Percentiles rank a stretch among this genome's conserved stretches.
phyloP scores from a whole-genome alignment of 2,797 vertebrate genomes.

The Peromyscus eremicus region DNA sequence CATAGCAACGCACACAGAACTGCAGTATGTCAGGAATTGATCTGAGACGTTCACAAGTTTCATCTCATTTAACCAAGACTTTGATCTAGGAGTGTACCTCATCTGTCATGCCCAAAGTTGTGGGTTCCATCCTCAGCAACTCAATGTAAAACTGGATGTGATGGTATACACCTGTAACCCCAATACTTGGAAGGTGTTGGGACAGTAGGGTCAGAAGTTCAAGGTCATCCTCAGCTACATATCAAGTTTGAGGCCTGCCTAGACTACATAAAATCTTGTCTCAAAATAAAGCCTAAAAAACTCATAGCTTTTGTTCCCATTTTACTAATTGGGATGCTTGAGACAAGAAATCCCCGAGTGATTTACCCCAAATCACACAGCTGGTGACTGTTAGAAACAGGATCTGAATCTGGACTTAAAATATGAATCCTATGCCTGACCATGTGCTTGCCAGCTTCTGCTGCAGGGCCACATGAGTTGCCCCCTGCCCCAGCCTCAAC shows the following conservation, averaged over 20 bases:
- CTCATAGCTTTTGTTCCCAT: not conserved
- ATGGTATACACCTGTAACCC: not conserved
- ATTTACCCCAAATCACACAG: not conserved
- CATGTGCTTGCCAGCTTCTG: not conserved
- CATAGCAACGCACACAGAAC: fast-evolving
- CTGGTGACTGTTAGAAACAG: not conserved
- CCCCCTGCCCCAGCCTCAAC: not conserved
- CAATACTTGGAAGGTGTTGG: not conserved
- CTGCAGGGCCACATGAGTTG: too few relatives aligned
- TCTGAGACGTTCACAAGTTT: too few relatives aligned
- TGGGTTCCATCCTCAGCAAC: not conserved
- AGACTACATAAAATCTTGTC: not conserved
- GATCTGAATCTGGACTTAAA: not conserved
- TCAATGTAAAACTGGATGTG: not conserved
- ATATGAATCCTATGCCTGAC: not conserved
- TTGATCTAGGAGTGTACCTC: not conserved
- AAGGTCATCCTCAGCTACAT: not conserved
- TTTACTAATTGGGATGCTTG: not conserved
- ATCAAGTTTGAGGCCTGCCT: not conserved
- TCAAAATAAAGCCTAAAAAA: not conserved
- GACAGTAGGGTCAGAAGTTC: not conserved
- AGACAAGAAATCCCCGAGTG: not conserved
- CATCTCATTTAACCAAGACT: not conserved
- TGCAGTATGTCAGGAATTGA: not conserved
- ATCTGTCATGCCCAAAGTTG: not conserved